These are phyloP conservation scores for Stichopus chloronotus DNA, from an alignment of 35 echinoderm and acorn worm species.

Conservation along the genomic window DNA sequence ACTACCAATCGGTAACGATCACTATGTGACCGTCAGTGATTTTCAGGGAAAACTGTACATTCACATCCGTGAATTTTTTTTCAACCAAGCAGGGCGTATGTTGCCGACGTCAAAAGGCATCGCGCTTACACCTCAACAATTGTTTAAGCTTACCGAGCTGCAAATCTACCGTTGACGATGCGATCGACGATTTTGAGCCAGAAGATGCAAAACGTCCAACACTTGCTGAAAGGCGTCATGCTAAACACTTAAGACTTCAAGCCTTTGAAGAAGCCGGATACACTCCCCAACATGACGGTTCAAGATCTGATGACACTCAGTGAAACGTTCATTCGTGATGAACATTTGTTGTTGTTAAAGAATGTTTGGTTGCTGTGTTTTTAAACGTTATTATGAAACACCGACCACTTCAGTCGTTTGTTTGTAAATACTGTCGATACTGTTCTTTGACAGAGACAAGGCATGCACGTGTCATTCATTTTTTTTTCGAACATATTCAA, in stretches of 20 bases:
- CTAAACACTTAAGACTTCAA: not conserved
- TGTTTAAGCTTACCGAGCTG: not conserved
- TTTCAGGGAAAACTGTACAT: constrained; percentile 30
- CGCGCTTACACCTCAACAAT: not conserved
- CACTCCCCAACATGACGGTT: not conserved
- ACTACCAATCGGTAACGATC: not conserved
- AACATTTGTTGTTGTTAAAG: not conserved
- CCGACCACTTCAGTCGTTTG: not conserved
- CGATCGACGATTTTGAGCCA: not conserved
- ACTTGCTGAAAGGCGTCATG: not conserved
- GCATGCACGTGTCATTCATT: not conserved
- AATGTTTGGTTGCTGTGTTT: not conserved
- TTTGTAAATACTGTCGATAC: not conserved
- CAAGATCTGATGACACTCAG: not conserved
- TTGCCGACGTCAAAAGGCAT: constrained; percentile 25
- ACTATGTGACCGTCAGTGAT: not conserved
- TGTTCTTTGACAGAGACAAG: not conserved
- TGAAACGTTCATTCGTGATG: constrained; percentile 4
- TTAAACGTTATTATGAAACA: no score
- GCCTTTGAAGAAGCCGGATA: not conserved
- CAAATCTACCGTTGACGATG: not conserved
- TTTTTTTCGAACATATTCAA: not conserved
- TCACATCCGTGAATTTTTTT: not conserved
- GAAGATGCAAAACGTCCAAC: not conserved
- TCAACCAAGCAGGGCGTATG: constrained; percentile 10